These are phyloP conservation scores for Diabrotica virgifera DNA, from an alignment of 1,140 invertebrate species.

Conservation along the genomic window DNA sequence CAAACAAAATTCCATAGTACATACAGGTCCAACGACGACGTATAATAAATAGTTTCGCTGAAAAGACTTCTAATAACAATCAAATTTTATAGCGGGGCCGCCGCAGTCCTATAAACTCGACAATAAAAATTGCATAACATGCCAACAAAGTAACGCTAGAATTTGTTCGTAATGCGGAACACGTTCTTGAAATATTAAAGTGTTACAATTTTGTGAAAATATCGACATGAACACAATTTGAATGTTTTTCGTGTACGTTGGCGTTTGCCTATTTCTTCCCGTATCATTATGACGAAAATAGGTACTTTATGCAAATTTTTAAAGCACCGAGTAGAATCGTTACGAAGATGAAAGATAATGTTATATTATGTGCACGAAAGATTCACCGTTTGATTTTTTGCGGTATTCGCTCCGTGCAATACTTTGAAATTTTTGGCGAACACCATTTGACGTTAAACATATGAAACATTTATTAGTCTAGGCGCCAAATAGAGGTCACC, in stretches of 20 bases:
- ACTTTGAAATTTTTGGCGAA: no score
- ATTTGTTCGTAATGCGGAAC: conserved; percentile 2
- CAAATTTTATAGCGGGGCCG: background rate
- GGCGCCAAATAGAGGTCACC: no score
- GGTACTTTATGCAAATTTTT: background rate
- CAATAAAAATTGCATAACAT: conserved; percentile 3
- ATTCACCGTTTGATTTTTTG: no score
- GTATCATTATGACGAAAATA: background rate
- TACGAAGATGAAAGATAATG: no score
- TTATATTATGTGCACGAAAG: no score
- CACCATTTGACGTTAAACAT: no score
- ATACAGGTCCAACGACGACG: background rate
- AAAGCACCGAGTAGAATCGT: no score
- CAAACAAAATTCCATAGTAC: background rate
- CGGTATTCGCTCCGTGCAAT: no score
- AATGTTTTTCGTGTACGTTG: background rate
- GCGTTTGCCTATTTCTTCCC: background rate
- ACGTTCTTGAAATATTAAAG: conserved; percentile 1
- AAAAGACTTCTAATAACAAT: conserved; percentile 4
- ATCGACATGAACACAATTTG: background rate
- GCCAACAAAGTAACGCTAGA: background rate
- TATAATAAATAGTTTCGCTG: conserved; percentile 1
- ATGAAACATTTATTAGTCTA: no score
- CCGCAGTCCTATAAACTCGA: conserved; percentile 2
- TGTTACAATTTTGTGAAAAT: background rate